phyloP scores from a whole-genome alignment of 2,113 vertebrate species.

The Apodemus sylvaticus region DNA sequence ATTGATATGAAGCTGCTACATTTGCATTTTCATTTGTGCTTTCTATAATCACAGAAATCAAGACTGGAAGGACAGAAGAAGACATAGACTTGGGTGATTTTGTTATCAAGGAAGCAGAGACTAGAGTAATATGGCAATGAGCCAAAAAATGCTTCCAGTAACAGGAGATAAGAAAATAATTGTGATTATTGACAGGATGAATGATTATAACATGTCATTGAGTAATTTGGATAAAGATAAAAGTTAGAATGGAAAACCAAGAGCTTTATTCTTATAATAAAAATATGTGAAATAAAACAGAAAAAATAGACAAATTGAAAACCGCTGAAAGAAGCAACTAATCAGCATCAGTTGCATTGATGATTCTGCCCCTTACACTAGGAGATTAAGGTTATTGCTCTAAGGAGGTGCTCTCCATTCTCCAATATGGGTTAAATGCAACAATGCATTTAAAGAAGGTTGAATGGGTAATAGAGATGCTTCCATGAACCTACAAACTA shows the following conservation, averaged over 20 bases:
- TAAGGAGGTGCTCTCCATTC: too few relatives aligned
- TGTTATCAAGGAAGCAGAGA: background rate
- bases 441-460: too few relatives aligned
- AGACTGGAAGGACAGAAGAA: background rate
- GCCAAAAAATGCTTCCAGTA: background rate
- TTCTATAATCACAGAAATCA: rapidly evolving
- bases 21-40: background rate
- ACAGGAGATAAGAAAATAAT: background rate
- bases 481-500: background rate
- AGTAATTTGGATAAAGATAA: background rate
- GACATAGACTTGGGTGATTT: background rate
- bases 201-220: background rate
- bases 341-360: background rate
- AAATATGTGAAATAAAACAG: background rate
- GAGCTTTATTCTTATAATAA: background rate
- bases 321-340: too few relatives aligned
- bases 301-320: background rate
- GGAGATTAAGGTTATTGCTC: rapidly evolving
- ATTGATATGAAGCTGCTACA: background rate
- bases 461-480: too few relatives aligned
- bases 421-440: background rate
- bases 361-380: background rate
- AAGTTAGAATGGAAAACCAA: background rate
- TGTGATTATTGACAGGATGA: background rate
- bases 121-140: rapidly evolving